phyloP scores from a whole-genome alignment of 1,140 invertebrate genomes.

The Drosophila serrata region DNA sequence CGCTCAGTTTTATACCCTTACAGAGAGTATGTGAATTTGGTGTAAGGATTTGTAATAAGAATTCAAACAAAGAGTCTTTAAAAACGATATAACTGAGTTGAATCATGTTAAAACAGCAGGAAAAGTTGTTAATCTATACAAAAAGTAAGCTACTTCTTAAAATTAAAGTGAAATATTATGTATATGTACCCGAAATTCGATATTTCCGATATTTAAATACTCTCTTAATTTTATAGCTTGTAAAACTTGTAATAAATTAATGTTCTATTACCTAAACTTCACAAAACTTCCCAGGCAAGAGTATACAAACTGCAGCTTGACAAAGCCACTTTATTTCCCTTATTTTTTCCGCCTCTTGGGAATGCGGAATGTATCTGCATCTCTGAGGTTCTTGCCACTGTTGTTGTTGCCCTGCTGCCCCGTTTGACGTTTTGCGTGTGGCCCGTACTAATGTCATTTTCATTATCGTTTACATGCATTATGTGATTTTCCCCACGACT shows the following conservation, averaged over 20 bases:
- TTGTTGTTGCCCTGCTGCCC: constrained; percentile 8
- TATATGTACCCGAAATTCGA: too few species aligned
- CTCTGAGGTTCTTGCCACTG: constrained; percentile 23
- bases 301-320: not conserved
- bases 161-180: too few species aligned
- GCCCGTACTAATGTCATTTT: constrained; percentile 69
- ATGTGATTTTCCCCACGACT: constrained; percentile 72
- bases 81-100: too few species aligned
- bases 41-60: not conserved
- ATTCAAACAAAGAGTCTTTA: not conserved
- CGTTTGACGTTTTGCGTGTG: constrained; percentile 43
- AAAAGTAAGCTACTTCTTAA: too few species aligned
- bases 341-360: not conserved
- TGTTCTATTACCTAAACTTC: not conserved
- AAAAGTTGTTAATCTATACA: too few species aligned
- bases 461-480: constrained; percentile 80
- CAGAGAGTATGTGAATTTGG: not conserved
- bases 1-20: not conserved
- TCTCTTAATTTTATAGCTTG: too few species aligned
- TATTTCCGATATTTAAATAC: too few species aligned
- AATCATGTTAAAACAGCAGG: too few species aligned
- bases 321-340: not conserved
- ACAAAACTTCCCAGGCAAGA: not conserved
- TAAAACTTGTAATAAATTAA: too few species aligned
- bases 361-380: constrained; percentile 56